Conservation (phyloP, 2,888 invertebrate species). For the Tribolium freemani region DNA sequence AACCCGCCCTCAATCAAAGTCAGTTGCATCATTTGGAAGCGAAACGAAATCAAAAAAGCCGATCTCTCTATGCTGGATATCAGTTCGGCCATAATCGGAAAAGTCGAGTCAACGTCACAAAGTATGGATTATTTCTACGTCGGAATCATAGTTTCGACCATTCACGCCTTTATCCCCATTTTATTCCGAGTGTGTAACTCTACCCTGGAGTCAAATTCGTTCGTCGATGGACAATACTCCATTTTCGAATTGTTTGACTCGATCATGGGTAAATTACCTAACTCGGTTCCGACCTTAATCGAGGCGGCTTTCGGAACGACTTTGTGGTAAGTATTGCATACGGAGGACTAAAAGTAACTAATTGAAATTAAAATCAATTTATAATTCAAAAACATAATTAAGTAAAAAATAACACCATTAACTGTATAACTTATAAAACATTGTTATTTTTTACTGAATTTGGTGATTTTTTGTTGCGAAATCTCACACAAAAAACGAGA, state of each 20-base stretch:
- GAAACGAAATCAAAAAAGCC: slow-evolving; percentile 90
- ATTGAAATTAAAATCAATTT: no score
- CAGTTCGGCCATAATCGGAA: slow-evolving; percentile 92
- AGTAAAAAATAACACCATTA: no score
- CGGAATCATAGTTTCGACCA: slow-evolving; percentile 74
- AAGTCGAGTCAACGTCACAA: slow-evolving; percentile 87
- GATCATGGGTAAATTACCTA: slow-evolving; percentile 58
- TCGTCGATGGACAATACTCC: slow-evolving; percentile 59
- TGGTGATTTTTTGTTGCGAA: no score
- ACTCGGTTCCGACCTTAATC: slow-evolving; percentile 53
- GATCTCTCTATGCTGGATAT: slow-evolving; percentile 95
- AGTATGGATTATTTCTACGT: slow-evolving; percentile 84
- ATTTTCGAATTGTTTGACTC: slow-evolving; percentile 57
- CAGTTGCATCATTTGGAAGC: slow-evolving; percentile 96
- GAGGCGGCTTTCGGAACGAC: slow-evolving; percentile 69
- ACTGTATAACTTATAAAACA: no score
- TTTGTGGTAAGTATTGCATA: slow-evolving; percentile 67
- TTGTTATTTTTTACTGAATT: no score
- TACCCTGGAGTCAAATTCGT: slow-evolving; percentile 55
- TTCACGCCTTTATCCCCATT: slow-evolving; percentile 76
- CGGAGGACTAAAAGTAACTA: no score
- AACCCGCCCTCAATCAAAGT: slow-evolving; percentile 77
- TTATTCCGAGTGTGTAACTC: slow-evolving; percentile 70
- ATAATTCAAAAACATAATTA: no score
- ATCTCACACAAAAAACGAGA: no score